phyloP scores from a whole-genome alignment of 2,888 invertebrate species.

The Oeneis ivallda region DNA sequence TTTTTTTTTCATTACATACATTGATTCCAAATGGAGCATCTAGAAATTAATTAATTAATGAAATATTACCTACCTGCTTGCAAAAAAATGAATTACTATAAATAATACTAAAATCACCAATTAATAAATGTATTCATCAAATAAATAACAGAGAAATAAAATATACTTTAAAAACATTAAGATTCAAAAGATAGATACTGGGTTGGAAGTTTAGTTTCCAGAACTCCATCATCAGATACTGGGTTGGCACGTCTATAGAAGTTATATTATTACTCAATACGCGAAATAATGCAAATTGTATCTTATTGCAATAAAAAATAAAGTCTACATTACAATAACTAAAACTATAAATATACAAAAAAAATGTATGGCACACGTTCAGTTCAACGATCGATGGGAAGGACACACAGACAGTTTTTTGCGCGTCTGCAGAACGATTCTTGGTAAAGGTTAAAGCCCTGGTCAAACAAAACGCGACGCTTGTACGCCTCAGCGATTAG shows the following conservation, averaged over 20 bases:
- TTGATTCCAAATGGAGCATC: no score
- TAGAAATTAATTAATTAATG: no score
- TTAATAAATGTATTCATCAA: no score
- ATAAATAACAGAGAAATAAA: no score
- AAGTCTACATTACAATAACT: background rate
- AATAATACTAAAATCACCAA: no score
- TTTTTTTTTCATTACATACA: no score
- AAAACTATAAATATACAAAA: slow-evolving; percentile 13
- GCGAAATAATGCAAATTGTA: background rate
- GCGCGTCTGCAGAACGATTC: slow-evolving; percentile 33
- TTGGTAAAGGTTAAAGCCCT: slow-evolving; percentile 7
- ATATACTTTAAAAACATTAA: no score
- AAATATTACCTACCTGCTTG: no score
- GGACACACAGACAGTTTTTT: slow-evolving; percentile 33
- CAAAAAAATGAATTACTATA: no score
- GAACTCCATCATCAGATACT: no score
- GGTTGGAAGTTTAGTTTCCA: no score
- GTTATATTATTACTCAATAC: background rate
- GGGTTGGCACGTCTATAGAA: slow-evolving; percentile 8
- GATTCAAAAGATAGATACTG: no score
- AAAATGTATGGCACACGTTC: slow-evolving; percentile 23
- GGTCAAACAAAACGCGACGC: background rate
- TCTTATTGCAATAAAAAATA: background rate
- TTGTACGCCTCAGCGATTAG: background rate
- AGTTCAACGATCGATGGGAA: slow-evolving; percentile 39